A percentile compares a stretch with the other conserved stretches of the same genome.
Evolutionary conservation across 2,113 vertebrate species (phyloP).

Genomic region (Tretioscincus oriximinensis): DNA sequence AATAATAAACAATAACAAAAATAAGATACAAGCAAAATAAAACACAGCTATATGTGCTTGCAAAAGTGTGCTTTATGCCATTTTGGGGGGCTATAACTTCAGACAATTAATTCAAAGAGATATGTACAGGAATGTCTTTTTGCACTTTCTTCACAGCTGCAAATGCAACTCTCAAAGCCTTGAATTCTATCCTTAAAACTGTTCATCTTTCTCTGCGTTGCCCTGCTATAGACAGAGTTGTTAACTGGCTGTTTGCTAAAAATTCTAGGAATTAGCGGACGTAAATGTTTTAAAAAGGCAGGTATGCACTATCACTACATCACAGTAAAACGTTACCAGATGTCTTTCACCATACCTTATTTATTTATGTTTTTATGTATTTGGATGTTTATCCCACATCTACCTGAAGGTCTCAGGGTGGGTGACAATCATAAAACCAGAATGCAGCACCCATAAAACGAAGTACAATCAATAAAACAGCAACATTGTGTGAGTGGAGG

Average conservation of each 20-base stretch:
- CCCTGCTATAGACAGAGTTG: background rate
- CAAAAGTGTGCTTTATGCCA: background rate
- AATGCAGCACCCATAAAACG: no score
- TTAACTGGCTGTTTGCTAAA: background rate
- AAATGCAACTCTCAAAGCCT: background rate
- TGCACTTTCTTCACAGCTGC: background rate
- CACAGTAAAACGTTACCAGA: no score
- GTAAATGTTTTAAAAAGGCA: background rate
- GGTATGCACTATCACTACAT: no score
- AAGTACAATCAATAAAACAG: no score
- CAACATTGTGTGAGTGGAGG: no score
- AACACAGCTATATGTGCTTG: background rate
- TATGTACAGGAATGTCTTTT: background rate
- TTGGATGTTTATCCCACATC: no score
- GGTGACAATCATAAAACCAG: no score
- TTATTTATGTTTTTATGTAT: no score
- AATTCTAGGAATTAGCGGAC: background rate
- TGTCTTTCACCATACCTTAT: no score
- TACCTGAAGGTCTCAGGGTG: no score
- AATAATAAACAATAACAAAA: no score
- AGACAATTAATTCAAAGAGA: background rate
- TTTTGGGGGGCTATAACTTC: background rate
- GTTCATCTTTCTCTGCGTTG: background rate
- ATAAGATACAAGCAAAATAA: background rate
- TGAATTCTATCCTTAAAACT: background rate